These are phyloP conservation scores for Zaprionus camerounensis DNA, from an alignment of 1,140 invertebrate species.

Conservation along the genomic window DNA sequence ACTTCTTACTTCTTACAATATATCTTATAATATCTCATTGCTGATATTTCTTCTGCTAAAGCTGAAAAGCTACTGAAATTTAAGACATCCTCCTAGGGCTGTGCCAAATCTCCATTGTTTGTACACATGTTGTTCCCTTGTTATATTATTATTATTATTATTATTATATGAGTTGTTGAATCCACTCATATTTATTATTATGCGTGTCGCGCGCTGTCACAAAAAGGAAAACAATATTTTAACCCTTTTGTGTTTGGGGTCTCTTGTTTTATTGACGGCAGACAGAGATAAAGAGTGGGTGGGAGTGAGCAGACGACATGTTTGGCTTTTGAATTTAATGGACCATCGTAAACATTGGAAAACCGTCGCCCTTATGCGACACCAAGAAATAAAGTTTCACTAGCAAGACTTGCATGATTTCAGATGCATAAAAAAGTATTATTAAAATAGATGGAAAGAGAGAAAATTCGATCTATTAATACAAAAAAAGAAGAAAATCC, in stretches of 20 bases:
- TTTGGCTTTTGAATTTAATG: conserved; percentile 40
- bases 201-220: conserved; percentile 66
- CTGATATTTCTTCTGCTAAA: background rate
- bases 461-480: conserved; percentile 47
- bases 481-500: conserved; percentile 25
- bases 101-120: conserved; percentile 32
- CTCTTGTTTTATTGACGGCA: background rate
- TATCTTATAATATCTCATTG: too few species aligned
- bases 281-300: background rate
- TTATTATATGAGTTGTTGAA: conserved; percentile 64
- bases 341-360: conserved; percentile 66
- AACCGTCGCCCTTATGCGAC: conserved; percentile 33
- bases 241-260: conserved; percentile 50
- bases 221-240: conserved; percentile 59
- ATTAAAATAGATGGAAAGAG: background rate
- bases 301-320: background rate
- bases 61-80: background rate
- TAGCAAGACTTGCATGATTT: conserved; percentile 10
- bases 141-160: conserved; percentile 43
- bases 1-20: too few species aligned
- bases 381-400: conserved; percentile 10
- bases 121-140: conserved; percentile 41
- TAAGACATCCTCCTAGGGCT: background rate
- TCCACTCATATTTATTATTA: conserved; percentile 66
- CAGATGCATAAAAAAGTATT: background rate